Evolutionary conservation across 2,797 vertebrate genomes (phyloP).

Genomic region (Acomys russatus): DNA sequence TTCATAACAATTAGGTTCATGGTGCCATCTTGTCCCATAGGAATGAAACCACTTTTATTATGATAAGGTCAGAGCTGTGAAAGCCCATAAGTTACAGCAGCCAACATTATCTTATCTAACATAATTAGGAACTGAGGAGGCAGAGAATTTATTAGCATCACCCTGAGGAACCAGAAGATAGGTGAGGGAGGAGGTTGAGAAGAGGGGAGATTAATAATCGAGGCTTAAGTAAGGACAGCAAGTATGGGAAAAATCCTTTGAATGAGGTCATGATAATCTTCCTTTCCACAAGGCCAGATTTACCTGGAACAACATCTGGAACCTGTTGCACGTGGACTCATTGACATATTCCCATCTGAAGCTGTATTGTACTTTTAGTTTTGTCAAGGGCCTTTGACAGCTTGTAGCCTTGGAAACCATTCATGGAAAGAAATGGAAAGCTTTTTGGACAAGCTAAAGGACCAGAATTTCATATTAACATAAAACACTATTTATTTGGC

Average conservation of each 20-base stretch:
- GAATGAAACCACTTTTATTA: not conserved
- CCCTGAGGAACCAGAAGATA: not conserved
- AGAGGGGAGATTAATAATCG: constrained; percentile 32
- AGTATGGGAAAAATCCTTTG: constrained; percentile 62
- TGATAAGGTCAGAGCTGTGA: not conserved
- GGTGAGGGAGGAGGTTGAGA: constrained; percentile 20
- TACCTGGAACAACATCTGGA: constrained; percentile 62
- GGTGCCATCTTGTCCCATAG: not conserved
- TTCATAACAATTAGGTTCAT: not conserved
- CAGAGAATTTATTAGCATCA: constrained; percentile 43
- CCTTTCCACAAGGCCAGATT: constrained; percentile 53
- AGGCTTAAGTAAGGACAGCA: not conserved
- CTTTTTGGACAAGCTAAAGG: constrained; percentile 67
- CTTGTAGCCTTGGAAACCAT: constrained; percentile 63
- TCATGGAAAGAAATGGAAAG: constrained; percentile 21
- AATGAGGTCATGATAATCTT: constrained; percentile 72
- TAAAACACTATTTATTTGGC: constrained; percentile 58
- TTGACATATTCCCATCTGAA: constrained; percentile 51
- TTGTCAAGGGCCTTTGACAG: constrained; percentile 52
- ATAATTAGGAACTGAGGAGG: constrained; percentile 10
- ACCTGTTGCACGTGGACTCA: constrained; percentile 55
- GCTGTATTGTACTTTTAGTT: constrained; percentile 38
- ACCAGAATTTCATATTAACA: constrained; percentile 52
- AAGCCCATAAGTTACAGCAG: not conserved
- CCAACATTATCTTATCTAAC: not conserved